Evolutionary conservation across 2,888 invertebrate species (phyloP).

Genomic region (Eilema caniola): DNA sequence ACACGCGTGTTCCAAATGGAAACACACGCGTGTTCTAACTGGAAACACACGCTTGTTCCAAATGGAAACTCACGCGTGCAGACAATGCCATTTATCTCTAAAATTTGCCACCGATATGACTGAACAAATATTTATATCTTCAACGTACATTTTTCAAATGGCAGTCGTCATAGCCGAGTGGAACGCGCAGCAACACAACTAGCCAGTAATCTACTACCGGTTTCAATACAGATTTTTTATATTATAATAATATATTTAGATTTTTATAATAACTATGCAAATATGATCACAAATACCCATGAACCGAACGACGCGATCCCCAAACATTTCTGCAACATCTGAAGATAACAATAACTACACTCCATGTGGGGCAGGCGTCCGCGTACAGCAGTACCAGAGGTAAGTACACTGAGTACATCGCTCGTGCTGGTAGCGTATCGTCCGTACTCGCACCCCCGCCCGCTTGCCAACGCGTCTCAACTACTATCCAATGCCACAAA

Average conservation of each 20-base stretch:
- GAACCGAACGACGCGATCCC: constrained; percentile 81
- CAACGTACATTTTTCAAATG: constrained; percentile 21
- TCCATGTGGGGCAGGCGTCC: constrained; percentile 52
- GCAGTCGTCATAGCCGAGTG: constrained; percentile 35
- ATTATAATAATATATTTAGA: constrained; percentile 72
- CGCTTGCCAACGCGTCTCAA: constrained; percentile 53
- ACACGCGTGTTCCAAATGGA: constrained; percentile 24
- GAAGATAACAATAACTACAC: constrained; percentile 77
- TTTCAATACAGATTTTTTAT: constrained; percentile 73
- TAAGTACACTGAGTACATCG: constrained; percentile 10
- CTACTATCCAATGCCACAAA: constrained; percentile 82
- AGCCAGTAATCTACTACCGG: constrained; percentile 68
- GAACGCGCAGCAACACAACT: constrained; percentile 54
- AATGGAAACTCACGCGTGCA: constrained; percentile 26
- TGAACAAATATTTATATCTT: constrained; percentile 68
- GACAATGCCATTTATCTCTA: constrained; percentile 50
- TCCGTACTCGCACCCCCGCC: constrained; percentile 20
- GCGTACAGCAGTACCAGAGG: constrained; percentile 18
- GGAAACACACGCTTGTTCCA: constrained; percentile 24
- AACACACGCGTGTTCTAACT: constrained; percentile 20
- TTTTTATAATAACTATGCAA: constrained; percentile 81
- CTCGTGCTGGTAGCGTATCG: constrained; percentile 9
- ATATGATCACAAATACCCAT: constrained; percentile 84
- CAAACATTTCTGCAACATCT: constrained; percentile 69
- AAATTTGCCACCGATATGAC: constrained; percentile 65